phyloP scores from a whole-genome alignment of 2,797 vertebrate genomes.

The Rhynchonycteris naso region DNA sequence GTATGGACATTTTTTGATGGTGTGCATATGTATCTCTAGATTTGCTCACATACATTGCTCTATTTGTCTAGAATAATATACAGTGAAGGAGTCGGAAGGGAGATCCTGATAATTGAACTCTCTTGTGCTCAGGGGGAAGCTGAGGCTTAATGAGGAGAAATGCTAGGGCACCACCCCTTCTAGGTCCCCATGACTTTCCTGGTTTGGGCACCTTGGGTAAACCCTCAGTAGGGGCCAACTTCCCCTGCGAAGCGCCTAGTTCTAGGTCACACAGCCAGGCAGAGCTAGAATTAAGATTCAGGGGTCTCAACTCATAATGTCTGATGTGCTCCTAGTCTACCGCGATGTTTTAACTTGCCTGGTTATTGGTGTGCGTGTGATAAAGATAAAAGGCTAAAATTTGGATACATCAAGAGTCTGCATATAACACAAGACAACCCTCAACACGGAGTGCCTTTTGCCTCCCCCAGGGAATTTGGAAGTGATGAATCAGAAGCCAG shows the following conservation, averaged over 20 bases:
- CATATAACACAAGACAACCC: accelerated
- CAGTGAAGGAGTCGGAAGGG: background rate
- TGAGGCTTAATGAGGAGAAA: background rate
- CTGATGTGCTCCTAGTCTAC: background rate
- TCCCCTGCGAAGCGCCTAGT: background rate
- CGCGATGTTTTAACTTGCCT: no score
- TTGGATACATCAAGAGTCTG: accelerated
- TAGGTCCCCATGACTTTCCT: background rate
- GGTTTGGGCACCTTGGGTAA: background rate
- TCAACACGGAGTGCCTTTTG: background rate
- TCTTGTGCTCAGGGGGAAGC: background rate
- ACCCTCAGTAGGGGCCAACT: background rate
- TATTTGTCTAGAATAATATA: background rate
- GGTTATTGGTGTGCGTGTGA: background rate
- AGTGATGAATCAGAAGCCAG: background rate
- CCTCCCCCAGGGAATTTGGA: background rate
- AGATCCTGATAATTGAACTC: accelerated
- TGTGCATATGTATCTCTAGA: accelerated
- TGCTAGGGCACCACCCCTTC: background rate
- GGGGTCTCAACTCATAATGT: background rate
- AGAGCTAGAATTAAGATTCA: background rate
- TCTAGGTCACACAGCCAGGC: background rate
- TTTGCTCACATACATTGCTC: background rate
- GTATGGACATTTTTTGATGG: accelerated
- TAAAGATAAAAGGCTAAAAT: background rate